Base-by-base conservation (phyloP, 2,888 invertebrate species). In the Agonopterix arenella region DNA sequence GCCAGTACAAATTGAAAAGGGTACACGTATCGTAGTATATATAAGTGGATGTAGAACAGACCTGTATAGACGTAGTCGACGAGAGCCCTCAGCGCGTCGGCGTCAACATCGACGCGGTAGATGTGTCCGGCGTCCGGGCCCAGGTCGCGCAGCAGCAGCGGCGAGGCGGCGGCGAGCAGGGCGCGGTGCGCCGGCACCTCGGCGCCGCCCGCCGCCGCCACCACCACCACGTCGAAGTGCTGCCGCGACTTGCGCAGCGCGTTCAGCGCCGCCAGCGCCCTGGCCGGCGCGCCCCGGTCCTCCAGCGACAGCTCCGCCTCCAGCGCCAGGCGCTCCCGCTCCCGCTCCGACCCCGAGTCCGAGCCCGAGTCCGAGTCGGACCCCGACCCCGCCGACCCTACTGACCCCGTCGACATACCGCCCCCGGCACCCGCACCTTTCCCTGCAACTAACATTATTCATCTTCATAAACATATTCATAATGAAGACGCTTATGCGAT, bases 211-310 rank as follows among this genome's bases (percentile, higher is more conserved):
- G 95, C 96, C 77, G 94, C 91, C 71, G 95, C 96, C 77, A 95
- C 93, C 66, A 97, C 90, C 68, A 94, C 91, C 63, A 95, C 95
- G 88, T 97, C 97, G 86, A 95, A 97, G 83, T 97, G 95, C 75
- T 96, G 94, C 52, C 93, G 92, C 76, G 95, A 94, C 81, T 94
- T 94, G 66, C 95, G 90, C 91, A 96, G 92, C 85, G 92, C 93
- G 85, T 94, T 94, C 60, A 96, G 91, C 40, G 93, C 91, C 49
- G 88, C 80, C 55, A 95, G 90, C 60, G 92, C 92, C 60, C 90
- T 89, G 58, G 90, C 82, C 57, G 92, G 92, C 68, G 92, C 90
- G 45, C 74, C 85, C 42, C 86, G 90, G 74, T 93, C 93, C 52
- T 75, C 73, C 75, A 90, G 90, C 56, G 90, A 85, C 68, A 92